Conservation (phyloP, 2,797 vertebrate genomes). For the Lacerta bilineata region DNA sequence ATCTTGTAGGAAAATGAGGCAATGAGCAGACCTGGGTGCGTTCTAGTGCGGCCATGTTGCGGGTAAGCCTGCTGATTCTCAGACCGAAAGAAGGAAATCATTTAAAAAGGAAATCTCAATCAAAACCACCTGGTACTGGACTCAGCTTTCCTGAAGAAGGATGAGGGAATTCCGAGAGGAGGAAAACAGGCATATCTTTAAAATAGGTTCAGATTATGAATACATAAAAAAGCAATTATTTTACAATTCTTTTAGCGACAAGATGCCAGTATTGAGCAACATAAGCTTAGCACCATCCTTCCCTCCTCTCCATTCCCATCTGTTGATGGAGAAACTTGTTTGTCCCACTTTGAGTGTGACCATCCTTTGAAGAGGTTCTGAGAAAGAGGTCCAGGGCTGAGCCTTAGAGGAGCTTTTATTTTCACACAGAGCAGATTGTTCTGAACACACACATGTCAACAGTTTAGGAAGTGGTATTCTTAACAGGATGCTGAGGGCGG, state of each 20-base stretch:
- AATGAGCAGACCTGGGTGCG: not conserved
- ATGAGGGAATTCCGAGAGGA: not conserved
- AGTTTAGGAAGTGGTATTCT: not conserved
- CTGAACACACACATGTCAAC: not conserved
- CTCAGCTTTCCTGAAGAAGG: no score
- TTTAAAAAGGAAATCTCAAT: no score
- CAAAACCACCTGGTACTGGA: not conserved
- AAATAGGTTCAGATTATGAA: slow-evolving; percentile 34
- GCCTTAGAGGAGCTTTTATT: slow-evolving; percentile 8
- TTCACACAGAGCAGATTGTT: not conserved
- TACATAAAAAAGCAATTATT: slow-evolving; percentile 42
- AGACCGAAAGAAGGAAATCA: not conserved
- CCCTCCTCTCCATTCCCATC: not conserved
- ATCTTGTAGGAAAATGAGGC: not conserved
- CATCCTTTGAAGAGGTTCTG: not conserved
- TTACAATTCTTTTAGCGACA: slow-evolving; percentile 54
- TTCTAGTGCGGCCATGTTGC: not conserved
- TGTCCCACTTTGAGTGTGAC: slow-evolving; percentile 37
- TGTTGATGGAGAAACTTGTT: not conserved
- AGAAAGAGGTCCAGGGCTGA: not conserved
- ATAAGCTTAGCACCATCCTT: slow-evolving; percentile 1
- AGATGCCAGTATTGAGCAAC: slow-evolving; percentile 46
- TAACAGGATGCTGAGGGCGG: not conserved
- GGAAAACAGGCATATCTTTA: slow-evolving; percentile 15
- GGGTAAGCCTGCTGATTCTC: no score